phyloP scores from a whole-genome alignment of 2,797 vertebrate species.

The Onychomys torridus region DNA sequence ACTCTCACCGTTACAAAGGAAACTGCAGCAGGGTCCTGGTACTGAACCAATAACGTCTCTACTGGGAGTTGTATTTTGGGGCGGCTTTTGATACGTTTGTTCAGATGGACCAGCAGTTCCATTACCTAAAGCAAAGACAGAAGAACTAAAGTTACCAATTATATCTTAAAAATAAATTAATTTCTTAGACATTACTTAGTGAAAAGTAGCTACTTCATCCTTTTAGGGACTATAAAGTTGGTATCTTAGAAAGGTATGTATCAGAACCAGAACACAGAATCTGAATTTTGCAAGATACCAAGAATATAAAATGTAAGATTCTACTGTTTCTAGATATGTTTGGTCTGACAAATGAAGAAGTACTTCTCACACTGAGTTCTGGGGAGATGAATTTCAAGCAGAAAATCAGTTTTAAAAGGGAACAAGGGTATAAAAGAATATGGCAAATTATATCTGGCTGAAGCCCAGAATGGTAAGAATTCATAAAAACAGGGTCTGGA shows the following conservation, averaged over 20 bases:
- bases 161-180: constrained; percentile 51
- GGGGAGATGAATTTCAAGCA: neutral
- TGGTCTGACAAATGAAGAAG: neutral
- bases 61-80: constrained; percentile 99
- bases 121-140: constrained; percentile 92
- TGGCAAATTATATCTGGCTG: neutral
- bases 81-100: constrained; percentile 98
- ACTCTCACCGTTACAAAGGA: constrained; percentile 97
- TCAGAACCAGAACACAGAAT: neutral
- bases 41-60: constrained; percentile 97
- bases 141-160: constrained; percentile 30
- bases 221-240: constrained; percentile 36
- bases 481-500: neutral
- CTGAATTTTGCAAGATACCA: neutral
- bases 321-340: constrained; percentile 13
- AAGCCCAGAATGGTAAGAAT: neutral
- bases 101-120: constrained; percentile 98
- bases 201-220: constrained; percentile 1
- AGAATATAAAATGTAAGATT: neutral
- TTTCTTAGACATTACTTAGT: constrained; percentile 45
- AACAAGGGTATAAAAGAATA: neutral
- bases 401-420: neutral
- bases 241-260: constrained; percentile 14
- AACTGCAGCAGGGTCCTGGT: constrained; percentile 98
- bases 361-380: constrained; percentile 5